Conservation (phyloP, 2,113 vertebrate species). For the Otus sunia region DNA sequence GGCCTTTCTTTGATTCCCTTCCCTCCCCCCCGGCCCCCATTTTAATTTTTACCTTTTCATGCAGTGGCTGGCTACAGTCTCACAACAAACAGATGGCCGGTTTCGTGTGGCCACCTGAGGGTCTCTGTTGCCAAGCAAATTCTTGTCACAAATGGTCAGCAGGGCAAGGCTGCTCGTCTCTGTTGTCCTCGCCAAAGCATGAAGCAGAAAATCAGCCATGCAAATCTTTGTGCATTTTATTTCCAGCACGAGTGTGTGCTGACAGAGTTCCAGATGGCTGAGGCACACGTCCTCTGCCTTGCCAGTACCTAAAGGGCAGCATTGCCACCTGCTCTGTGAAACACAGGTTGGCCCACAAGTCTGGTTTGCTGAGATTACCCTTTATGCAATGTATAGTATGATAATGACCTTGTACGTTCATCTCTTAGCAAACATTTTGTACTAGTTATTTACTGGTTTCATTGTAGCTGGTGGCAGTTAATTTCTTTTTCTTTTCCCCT, state of each 20-base stretch:
- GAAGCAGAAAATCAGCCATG: constrained; percentile 26
- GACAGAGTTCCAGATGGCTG: constrained; percentile 51
- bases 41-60: not conserved
- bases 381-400: not conserved
- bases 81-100: constrained; percentile 34
- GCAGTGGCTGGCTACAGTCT: not conserved
- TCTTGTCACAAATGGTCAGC: constrained; percentile 12
- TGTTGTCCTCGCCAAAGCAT: not conserved
- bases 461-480: not conserved
- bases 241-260: not conserved
- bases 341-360: not conserved
- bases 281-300: not conserved
- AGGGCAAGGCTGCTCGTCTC: not conserved
- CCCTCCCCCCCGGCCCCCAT: rapidly evolving
- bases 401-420: not conserved
- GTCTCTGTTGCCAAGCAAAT: not conserved
- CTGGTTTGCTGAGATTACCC: constrained; percentile 11
- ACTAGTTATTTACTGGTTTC: not conserved
- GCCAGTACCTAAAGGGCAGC: constrained; percentile 1
- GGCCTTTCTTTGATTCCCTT: not conserved
- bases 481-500: not conserved
- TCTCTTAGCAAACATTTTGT: not conserved
- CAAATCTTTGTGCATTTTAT: constrained; percentile 23
- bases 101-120: constrained; percentile 9
- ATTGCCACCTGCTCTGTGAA: constrained; percentile 45